Evolutionary conservation across 2,888 invertebrate genomes (phyloP), one percentile per base, ranked within the genome.

Genomic region (Lagria hirta): DNA sequence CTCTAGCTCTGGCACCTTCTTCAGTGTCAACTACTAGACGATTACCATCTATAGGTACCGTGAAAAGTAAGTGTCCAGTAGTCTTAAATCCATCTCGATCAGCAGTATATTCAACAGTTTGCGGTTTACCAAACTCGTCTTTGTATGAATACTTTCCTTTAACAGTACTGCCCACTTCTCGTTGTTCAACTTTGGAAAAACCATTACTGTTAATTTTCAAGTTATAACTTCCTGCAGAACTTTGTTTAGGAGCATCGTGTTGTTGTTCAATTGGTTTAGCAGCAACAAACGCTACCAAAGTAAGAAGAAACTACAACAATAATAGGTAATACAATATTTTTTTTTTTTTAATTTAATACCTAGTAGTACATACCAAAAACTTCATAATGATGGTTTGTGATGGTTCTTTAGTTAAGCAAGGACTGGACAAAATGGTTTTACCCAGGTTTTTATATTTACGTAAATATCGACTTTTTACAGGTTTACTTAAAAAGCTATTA

Each of bases 21-120:
- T 5, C 23, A 5, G 30, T 15, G 17, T 40, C 40, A 3, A 10
- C 7, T 7, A 30, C 21, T n/a, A 28, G 28, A 6, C 16, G 4
- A 20, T 26, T 27, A n/a, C n/a, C n/a, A n/a, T n/a, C n/a, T n/a
- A 41, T 20, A 26, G 58, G 58, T 17, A 52, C 53, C 6, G 59
- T 46, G 28, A 55, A 54, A 14, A 55, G 15, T 10, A 47, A 34
- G 14, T 46, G 50, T 27, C 51, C 51, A 15, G 53, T 20, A 12
- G 52, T 49, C 22, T 34, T 46, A 44, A 56, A 59, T 8, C 58
- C 58, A 16, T 52, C 52, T 4, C 18, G 30, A 14, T 54, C 58
- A 3, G 58, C 33, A 3, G 46, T 49, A 43, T 58, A 58, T 32
- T 52, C 45, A 22, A 52, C 16, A 7, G 34, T 48, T 17, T 38